These are phyloP conservation scores for Hirundichthys speculiger DNA, from an alignment of 2,113 vertebrate species.

Conservation along the genomic window DNA sequence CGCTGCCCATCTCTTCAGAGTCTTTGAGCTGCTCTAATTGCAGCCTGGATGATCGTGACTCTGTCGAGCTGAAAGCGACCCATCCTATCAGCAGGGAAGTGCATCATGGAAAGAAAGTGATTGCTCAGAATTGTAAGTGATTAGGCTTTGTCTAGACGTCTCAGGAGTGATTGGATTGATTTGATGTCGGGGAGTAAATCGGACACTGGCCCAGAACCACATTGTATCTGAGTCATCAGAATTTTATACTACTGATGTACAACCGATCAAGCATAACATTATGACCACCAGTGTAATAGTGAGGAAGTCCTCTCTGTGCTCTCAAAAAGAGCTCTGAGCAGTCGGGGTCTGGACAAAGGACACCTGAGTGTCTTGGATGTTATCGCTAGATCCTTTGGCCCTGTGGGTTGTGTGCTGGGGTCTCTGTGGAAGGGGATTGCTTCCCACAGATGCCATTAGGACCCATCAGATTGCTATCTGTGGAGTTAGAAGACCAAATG, in stretches of 20 bases:
- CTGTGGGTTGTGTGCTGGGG: too few species aligned
- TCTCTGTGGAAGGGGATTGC: too few species aligned
- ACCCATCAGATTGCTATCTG: too few species aligned
- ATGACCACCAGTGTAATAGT: too few species aligned
- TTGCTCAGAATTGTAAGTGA: conserved; percentile 72
- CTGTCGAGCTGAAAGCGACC: conserved; percentile 55
- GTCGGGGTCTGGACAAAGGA: too few species aligned
- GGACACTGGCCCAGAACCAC: conserved; percentile 51
- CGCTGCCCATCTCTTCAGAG: conserved; percentile 50
- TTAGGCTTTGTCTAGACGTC: conserved; percentile 71
- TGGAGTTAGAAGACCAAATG: too few species aligned
- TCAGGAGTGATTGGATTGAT: conserved; percentile 70
- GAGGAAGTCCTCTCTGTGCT: too few species aligned
- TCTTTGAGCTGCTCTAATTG: conserved; percentile 59
- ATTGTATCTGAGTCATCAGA: conserved; percentile 37
- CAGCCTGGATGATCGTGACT: conserved; percentile 47
- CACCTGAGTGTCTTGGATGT: too few species aligned
- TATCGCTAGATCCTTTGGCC: too few species aligned
- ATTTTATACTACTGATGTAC: conserved; percentile 25
- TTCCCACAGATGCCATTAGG: too few species aligned
- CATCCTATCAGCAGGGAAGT: conserved; percentile 51
- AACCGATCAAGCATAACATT: too few species aligned
- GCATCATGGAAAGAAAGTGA: conserved; percentile 73
- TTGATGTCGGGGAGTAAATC: conserved; percentile 60
- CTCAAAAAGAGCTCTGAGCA: too few species aligned